phyloP scores from a whole-genome alignment of 2,113 vertebrate species.

The Paratilapia polleni region DNA sequence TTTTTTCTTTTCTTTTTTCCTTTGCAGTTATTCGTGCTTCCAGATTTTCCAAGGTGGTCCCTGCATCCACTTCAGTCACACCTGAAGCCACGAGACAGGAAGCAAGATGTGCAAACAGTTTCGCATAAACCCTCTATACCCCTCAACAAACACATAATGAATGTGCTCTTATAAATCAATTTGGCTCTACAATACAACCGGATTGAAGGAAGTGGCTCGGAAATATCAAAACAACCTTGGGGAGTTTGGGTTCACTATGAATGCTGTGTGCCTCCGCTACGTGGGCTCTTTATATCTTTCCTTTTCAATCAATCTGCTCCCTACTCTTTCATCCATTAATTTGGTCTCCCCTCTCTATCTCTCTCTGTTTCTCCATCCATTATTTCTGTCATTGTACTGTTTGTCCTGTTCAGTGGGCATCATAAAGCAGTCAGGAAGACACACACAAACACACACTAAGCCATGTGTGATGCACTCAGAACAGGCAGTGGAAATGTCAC shows the following conservation, averaged over 20 bases:
- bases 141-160: background rate
- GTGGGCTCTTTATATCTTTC: constrained; percentile 52
- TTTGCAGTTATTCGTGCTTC: background rate
- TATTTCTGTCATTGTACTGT: constrained; percentile 58
- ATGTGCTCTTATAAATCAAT: constrained; percentile 45
- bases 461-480: constrained; percentile 17
- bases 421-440: constrained; percentile 21
- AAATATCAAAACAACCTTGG: constrained; percentile 66
- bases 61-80: background rate
- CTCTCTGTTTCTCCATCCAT: constrained; percentile 9
- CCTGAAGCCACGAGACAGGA: background rate
- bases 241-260: constrained; percentile 41
- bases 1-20: background rate
- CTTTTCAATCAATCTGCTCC: constrained; percentile 56
- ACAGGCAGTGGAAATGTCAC: constrained; percentile 40
- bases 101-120: background rate
- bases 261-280: constrained; percentile 47
- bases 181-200: constrained; percentile 7
- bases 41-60: background rate
- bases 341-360: constrained; percentile 8
- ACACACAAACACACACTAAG: constrained; percentile 9
- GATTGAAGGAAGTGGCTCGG: constrained; percentile 44
- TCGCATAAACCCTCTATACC: constrained; percentile 11
- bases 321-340: constrained; percentile 52
- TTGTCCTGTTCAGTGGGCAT: constrained; percentile 48